Percentiles rank a stretch among this genome's conserved stretches.
Conservation (phyloP, 1,140 invertebrate genomes). For the Atta cephalotes region DNA sequence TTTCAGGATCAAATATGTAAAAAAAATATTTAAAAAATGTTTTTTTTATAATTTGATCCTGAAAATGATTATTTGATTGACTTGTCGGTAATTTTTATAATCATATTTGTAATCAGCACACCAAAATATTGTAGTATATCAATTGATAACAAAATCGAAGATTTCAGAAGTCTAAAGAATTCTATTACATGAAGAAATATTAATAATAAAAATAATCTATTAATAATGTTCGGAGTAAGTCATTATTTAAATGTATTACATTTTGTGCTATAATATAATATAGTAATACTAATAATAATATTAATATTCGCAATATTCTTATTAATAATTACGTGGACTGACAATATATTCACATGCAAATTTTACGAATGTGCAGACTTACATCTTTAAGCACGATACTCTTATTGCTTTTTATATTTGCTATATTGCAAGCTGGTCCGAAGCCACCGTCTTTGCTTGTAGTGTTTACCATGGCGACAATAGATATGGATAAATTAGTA, state of each 20-base stretch:
- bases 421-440: slow-evolving; percentile 53
- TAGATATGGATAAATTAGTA: slow-evolving; percentile 91
- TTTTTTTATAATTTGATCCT: too few species aligned
- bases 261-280: slow-evolving; percentile 57
- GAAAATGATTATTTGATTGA: too few species aligned
- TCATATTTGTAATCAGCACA: too few species aligned
- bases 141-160: too few species aligned
- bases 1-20: too few species aligned
- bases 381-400: slow-evolving; percentile 66
- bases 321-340: neutral
- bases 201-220: neutral
- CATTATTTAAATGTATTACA: neutral
- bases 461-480: slow-evolving; percentile 90
- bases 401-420: slow-evolving; percentile 3
- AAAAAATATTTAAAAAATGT: too few species aligned
- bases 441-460: slow-evolving; percentile 59
- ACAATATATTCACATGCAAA: slow-evolving; percentile 37
- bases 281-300: neutral
- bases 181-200: neutral
- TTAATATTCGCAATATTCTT: neutral
- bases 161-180: neutral
- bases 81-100: too few species aligned
- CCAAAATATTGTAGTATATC: too few species aligned
- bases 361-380: slow-evolving; percentile 59
- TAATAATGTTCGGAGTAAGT: neutral